Percentiles rank a stretch among this genome's conserved stretches.
Conservation (phyloP, 1,140 invertebrate species). For the Psix sp. region DNA sequence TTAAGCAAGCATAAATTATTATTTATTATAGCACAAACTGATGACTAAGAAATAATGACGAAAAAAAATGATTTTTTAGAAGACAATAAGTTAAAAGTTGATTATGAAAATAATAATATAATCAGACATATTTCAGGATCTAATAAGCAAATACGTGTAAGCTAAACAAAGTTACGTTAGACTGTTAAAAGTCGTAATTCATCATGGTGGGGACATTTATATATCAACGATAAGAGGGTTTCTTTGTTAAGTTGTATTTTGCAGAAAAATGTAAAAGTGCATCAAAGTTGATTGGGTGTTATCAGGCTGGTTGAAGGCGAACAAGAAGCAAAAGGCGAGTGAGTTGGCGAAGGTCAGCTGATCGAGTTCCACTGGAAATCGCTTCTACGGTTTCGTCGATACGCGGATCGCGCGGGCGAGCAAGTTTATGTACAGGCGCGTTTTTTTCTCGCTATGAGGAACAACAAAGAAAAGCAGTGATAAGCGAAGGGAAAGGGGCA, state of each 20-base stretch:
- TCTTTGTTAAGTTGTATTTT: constrained; percentile 46
- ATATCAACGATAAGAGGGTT: constrained; percentile 30
- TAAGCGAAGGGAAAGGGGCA: constrained; percentile 19
- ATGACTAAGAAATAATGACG: too few species aligned
- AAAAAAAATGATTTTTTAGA: too few species aligned
- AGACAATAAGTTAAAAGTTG: too few species aligned
- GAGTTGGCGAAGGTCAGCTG: constrained; percentile 57
- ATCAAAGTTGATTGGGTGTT: constrained; percentile 54
- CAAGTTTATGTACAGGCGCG: constrained; percentile 38
- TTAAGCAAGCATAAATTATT: too few species aligned
- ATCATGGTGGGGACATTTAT: constrained; percentile 13
- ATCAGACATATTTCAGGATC: too few species aligned
- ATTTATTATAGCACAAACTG: too few species aligned
- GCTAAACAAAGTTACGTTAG: too few species aligned
- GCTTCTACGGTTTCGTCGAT: constrained; percentile 60
- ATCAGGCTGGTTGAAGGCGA: constrained; percentile 53
- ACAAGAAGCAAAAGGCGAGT: constrained; percentile 56
- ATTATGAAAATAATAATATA: too few species aligned
- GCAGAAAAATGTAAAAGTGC: constrained; percentile 41
- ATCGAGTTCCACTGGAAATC: constrained; percentile 59
- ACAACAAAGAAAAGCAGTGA: constrained; percentile 50
- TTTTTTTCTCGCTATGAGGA: constrained; percentile 35
- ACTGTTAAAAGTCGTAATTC: too few species aligned
- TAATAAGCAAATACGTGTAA: too few species aligned
- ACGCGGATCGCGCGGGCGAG: constrained; percentile 54